Evolutionary conservation across 35 echinoderm and acorn worm species (phyloP).

Genomic region (Holothuria glaberrima): DNA sequence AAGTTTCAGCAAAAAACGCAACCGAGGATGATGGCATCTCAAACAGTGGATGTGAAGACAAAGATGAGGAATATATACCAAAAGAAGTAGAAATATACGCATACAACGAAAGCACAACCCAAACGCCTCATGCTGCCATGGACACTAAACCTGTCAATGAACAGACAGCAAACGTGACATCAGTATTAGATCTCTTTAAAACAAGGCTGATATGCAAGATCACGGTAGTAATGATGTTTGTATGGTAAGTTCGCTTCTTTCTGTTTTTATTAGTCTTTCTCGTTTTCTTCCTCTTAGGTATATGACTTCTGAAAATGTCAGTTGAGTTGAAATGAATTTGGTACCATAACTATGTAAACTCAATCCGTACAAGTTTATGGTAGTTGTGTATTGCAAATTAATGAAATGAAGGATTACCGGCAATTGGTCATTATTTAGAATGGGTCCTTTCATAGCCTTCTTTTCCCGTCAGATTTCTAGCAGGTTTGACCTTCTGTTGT

Average conservation of each 20-base stretch:
- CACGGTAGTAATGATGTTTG: constrained; percentile 64
- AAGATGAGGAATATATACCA: background rate
- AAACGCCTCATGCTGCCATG: background rate
- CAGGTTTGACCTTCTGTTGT: too few species aligned
- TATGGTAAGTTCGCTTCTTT: constrained; percentile 50
- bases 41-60: background rate
- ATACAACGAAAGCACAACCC: background rate
- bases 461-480: too few species aligned
- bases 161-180: background rate
- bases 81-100: background rate
- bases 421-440: too few species aligned
- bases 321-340: too few species aligned
- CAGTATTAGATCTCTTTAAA: constrained; percentile 52
- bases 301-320: too few species aligned
- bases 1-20: background rate
- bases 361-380: background rate
- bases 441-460: too few species aligned
- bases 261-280: too few species aligned
- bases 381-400: too few species aligned
- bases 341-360: too few species aligned
- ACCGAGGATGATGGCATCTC: background rate
- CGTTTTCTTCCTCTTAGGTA: too few species aligned
- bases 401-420: too few species aligned
- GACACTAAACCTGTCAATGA: background rate
- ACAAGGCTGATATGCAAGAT: constrained; percentile 38